These are phyloP conservation scores for Serrognathus titanus DNA, from an alignment of 2,888 invertebrate species.

Conservation along the genomic window DNA sequence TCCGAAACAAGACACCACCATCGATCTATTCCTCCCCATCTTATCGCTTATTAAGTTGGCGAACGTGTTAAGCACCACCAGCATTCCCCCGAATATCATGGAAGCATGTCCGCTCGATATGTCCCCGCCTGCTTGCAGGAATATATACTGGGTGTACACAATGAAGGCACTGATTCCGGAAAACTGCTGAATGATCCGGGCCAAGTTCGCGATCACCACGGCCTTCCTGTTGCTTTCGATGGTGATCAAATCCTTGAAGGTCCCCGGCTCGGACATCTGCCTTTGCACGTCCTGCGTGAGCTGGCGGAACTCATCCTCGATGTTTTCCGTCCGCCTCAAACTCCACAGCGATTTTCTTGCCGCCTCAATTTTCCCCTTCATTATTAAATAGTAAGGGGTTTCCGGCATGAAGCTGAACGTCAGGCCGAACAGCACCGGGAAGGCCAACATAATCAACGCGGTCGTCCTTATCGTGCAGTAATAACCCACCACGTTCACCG, in stretches of 20 bases:
- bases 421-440: slow-evolving; percentile 56
- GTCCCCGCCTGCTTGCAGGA: slow-evolving; percentile 37
- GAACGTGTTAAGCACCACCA: slow-evolving; percentile 18
- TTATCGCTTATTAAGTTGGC: slow-evolving; percentile 22
- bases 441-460: slow-evolving; percentile 55
- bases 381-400: slow-evolving; percentile 39
- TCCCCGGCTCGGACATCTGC: slow-evolving; percentile 35
- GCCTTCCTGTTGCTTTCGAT: slow-evolving; percentile 37
- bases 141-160: slow-evolving; percentile 37
- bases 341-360: slow-evolving; percentile 31
- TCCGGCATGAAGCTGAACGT: slow-evolving; percentile 48
- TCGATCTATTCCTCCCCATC: slow-evolving; percentile 27
- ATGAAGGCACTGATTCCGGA: slow-evolving; percentile 34
- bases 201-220: slow-evolving; percentile 27
- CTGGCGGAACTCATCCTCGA: slow-evolving; percentile 32
- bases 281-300: slow-evolving; percentile 33
- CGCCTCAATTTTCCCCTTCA: slow-evolving; percentile 29
- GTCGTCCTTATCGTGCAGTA: slow-evolving; percentile 53
- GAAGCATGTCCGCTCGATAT: slow-evolving; percentile 35
- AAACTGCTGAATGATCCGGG: slow-evolving; percentile 36
- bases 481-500: slow-evolving; percentile 54
- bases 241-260: slow-evolving; percentile 33
- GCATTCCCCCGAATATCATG: slow-evolving; percentile 31
- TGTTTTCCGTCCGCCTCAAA: slow-evolving; percentile 32
- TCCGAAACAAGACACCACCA: slow-evolving; percentile 29